A percentile compares a stretch with the other conserved stretches of the same genome.
Evolutionary conservation across 2,888 invertebrate genomes (phyloP).

Genomic region (Ectemnius cavifrons): DNA sequence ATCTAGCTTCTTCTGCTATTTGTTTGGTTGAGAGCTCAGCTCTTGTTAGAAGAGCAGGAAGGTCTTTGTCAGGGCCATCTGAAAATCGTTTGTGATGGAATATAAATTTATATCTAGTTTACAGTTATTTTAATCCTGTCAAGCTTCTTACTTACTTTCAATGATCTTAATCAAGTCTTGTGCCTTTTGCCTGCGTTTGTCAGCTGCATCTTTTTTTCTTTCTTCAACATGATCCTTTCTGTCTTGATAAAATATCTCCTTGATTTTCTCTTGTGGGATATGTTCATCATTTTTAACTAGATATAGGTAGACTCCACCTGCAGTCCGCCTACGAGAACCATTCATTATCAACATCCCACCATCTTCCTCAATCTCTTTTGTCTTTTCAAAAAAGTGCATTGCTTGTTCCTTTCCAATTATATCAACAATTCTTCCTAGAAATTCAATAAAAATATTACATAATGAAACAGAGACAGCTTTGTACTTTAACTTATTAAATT

Average conservation of each 20-base stretch:
- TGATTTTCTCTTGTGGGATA: slow-evolving; percentile 83
- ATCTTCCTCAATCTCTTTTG: slow-evolving; percentile 88
- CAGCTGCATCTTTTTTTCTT: slow-evolving; percentile 80
- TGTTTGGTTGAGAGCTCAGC: slow-evolving; percentile 81
- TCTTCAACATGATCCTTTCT: slow-evolving; percentile 80
- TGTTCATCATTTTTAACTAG: slow-evolving; percentile 86
- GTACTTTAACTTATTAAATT: no score
- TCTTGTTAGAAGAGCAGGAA: slow-evolving; percentile 83
- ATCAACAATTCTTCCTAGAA: slow-evolving; percentile 84
- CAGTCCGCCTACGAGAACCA: slow-evolving; percentile 88
- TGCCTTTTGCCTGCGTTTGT: slow-evolving; percentile 82
- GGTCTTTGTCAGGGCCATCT: slow-evolving; percentile 80
- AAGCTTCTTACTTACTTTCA: slow-evolving; percentile 65
- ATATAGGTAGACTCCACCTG: slow-evolving; percentile 92
- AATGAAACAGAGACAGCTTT: slow-evolving; percentile 1
- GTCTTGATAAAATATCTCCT: slow-evolving; percentile 85
- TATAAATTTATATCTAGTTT: no score
- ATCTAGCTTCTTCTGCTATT: slow-evolving; percentile 80
- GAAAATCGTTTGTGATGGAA: neutral
- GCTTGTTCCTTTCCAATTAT: slow-evolving; percentile 86
- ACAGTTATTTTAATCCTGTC: no score
- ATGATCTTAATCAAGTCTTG: slow-evolving; percentile 81
- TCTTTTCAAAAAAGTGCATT: slow-evolving; percentile 87
- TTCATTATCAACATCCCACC: slow-evolving; percentile 94
- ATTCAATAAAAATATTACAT: slow-evolving; percentile 6